Evolutionary conservation across 2,888 invertebrate genomes (phyloP).

Genomic region (Ceratothoa steindachneri): DNA sequence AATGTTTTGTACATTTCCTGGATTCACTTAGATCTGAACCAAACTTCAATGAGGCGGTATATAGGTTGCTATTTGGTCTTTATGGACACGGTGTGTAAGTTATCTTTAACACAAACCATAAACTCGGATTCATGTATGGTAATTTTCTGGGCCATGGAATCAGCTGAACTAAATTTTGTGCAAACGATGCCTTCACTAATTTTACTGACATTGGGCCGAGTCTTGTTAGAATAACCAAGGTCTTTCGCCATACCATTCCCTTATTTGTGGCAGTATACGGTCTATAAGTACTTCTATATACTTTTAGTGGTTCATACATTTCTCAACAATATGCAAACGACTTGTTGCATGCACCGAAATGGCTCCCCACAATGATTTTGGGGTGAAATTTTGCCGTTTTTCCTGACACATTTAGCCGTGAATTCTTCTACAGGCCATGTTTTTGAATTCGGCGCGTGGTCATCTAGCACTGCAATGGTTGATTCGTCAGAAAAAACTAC

Average conservation of each 20-base stretch:
- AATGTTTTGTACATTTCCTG: no score
- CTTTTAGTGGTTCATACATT: not conserved
- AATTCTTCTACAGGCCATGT: not conserved
- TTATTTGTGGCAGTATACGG: not conserved
- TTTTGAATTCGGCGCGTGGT: not conserved
- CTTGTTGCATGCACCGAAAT: no score
- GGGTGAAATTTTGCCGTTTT: not conserved
- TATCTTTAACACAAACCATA: not conserved
- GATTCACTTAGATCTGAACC: no score
- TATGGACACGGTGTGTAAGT: not conserved
- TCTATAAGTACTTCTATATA: not conserved
- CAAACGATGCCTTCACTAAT: no score
- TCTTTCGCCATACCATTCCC: no score
- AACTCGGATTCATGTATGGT: not conserved
- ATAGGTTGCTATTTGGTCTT: not conserved
- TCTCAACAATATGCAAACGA: not conserved
- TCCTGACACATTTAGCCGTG: not conserved
- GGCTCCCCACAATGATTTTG: not conserved
- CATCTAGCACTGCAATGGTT: no score
- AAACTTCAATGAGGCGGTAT: no score
- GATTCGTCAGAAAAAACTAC: no score
- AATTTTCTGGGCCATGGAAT: not conserved
- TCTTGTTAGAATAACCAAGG: no score
- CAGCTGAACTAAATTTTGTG: not conserved
- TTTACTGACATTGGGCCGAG: no score